Percentiles rank a stretch among this genome's conserved stretches.
These are phyloP conservation scores for Nemurella pictetii DNA, from an alignment of 2,888 invertebrate genomes.

Conservation along the genomic window DNA sequence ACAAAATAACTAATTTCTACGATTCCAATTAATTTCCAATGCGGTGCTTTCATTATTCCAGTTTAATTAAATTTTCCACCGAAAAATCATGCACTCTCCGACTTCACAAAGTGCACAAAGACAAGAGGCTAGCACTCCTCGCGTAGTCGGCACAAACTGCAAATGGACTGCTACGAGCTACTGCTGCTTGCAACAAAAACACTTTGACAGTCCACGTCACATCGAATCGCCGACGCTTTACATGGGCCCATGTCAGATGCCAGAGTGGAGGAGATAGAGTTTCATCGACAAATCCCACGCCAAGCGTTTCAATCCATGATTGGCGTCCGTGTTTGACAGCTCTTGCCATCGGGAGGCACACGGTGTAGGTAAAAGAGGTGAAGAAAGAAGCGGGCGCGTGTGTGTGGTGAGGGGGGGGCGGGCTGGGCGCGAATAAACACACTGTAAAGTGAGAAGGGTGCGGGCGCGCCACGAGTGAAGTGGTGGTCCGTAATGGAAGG, in stretches of 20 bases:
- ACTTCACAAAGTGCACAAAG: no score
- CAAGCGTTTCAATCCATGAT: background rate
- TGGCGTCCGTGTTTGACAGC: conserved; percentile 17
- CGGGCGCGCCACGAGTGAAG: background rate
- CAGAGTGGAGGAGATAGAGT: background rate
- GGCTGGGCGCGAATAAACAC: conserved; percentile 1
- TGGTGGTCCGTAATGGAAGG: conserved; percentile 24
- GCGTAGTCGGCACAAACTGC: no score
- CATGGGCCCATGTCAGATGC: background rate
- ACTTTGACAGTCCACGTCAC: background rate
- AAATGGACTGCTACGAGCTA: no score
- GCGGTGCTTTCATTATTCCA: background rate
- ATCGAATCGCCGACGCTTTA: background rate
- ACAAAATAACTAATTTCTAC: background rate
- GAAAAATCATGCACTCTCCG: background rate
- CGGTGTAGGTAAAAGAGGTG: background rate
- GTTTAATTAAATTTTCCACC: background rate
- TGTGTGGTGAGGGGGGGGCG: no score
- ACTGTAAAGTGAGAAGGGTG: conserved; percentile 26
- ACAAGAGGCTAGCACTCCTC: no score
- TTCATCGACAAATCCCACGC: background rate
- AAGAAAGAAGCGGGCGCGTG: background rate
- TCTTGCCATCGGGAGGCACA: background rate
- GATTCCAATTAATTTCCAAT: background rate
- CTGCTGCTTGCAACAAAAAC: background rate